Evolutionary conservation across 2,113 vertebrate species (phyloP), one percentile per base, ranked within the genome.

Genomic region (Oncorhynchus mykiss): DNA sequence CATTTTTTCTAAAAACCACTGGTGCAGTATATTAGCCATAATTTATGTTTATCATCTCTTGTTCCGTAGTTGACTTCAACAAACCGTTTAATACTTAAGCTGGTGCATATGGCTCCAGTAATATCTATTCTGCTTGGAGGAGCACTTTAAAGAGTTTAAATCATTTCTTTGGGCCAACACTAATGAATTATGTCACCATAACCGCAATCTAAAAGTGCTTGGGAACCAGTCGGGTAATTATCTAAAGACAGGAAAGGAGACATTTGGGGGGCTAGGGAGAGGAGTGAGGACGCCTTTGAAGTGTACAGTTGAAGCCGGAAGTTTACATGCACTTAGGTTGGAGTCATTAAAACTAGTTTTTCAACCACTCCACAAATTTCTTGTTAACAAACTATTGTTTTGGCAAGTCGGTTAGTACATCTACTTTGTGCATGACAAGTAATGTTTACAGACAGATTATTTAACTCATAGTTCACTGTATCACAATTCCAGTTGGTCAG

Each of bases 21-120:
- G 96, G 95, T 95, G 96, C 96, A 96, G 94, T 95, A 96, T 97
- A 97, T 98, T 98, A 98, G 95, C 95, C 95, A 94, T 96, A 97
- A 98, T 97, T 98, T 96, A 96, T 96, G 96, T 97, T 97, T 96
- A 97, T 96, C 95, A 94, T 96, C 94, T 93, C 96, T 94, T 94
- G 94, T 95, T 96, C 94, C 94, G 93, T 92, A 95, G 54, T 95
- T 95, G 95, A 96, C 96, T 97, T 96, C 95, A 96, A 96, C 96
- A 97, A 97, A 96, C 94, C 95, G 95, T 96, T 99, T 97, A 98
- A 96, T 95, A 92, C 95, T 95, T 91, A 91, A 95, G 89, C 94
- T 94, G 94, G 94, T 95, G 94, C 94, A 95, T 95, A 95, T 94
- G 95, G 94, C 94, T 94, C 95, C 94, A 94, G 95, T 97, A 96